Base-by-base conservation (phyloP, 2,113 vertebrate genomes). In the Crotalus horridus region DNA sequence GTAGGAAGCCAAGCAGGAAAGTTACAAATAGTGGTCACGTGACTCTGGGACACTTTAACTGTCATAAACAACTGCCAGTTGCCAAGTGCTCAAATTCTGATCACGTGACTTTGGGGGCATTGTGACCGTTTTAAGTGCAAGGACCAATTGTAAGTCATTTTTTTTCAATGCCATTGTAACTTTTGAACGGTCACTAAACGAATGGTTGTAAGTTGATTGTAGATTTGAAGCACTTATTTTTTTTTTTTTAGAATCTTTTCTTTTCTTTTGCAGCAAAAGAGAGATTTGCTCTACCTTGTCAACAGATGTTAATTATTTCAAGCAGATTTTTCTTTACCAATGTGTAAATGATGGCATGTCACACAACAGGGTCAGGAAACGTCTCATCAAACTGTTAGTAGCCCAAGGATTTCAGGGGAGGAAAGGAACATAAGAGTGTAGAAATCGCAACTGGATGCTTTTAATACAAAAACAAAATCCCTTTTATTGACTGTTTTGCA, bases 401-500 rank as follows among this genome's bases (percentile, higher is more conserved):
- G 90, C 86, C 91, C 43, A 56, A 24, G 23, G 85, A 53, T 87
- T 88, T 91, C 87, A 48, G 20, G 87, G 54, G 13, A 61, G 61
- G 74, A 89, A 53, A 54, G 43, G 69, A 59, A 90, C 46, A n/a
- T 24, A 15, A 17, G 46, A 54, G 43, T 61, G 85, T 7, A 90
- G 92, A 89, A 89, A 92, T 55, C 1, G 15, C 43, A 48, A 89
- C 54, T 13, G 23, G 88, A 93, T 29, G 81, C 51, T 89, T 88
- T 85, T 87, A 88, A 89, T 89, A 93, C 48, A 93, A 56, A 81
- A 88, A 85, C 91, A 88, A 51, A 91, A 91, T 53, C 64, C n/a
- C 85, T 53, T 93, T 93, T 93, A 93, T 85, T 89, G 86, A 85
- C 29, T 81, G 86, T 39, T 53, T 89, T 93, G 93, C 93, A 93